Percentiles rank a stretch among this genome's conserved stretches.
Evolutionary conservation across 1,140 invertebrate genomes (phyloP).

Genomic region (Cephus cinctus): DNA sequence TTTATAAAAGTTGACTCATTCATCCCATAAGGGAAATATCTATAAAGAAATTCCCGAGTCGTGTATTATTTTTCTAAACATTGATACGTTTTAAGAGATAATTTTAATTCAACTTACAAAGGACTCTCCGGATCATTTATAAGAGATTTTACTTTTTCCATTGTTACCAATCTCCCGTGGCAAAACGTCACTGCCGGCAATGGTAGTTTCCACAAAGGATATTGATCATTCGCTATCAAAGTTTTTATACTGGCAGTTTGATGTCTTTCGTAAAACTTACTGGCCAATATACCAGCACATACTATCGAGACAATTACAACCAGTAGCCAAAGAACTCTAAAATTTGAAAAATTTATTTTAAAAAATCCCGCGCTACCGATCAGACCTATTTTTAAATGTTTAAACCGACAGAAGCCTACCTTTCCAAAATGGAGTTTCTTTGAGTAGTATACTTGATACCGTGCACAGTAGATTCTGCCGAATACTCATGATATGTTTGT

Average conservation of each 20-base stretch:
- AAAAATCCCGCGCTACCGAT: constrained; percentile 1
- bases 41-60: constrained; percentile 16
- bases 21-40: constrained; percentile 15
- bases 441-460: constrained; percentile 30
- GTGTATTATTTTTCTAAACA: no score
- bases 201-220: constrained; percentile 20
- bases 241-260: constrained; percentile 30
- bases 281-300: constrained; percentile 20
- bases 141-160: constrained; percentile 15
- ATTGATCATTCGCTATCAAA: constrained; percentile 23
- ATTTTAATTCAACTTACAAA: no score
- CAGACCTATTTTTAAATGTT: constrained; percentile 6
- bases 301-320: constrained; percentile 25
- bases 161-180: constrained; percentile 16
- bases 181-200: constrained; percentile 29
- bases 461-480: constrained; percentile 27
- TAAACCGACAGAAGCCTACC: constrained; percentile 13
- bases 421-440: constrained; percentile 19
- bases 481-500: constrained; percentile 26
- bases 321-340: constrained; percentile 22
- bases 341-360: constrained; percentile 13
- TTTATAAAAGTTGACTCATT: constrained; percentile 12
- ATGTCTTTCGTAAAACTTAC: constrained; percentile 31
- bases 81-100: no score
- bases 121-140: no score